Evolutionary conservation across 2,888 invertebrate species (phyloP).

Genomic region (Drosophila nr. medialis): DNA sequence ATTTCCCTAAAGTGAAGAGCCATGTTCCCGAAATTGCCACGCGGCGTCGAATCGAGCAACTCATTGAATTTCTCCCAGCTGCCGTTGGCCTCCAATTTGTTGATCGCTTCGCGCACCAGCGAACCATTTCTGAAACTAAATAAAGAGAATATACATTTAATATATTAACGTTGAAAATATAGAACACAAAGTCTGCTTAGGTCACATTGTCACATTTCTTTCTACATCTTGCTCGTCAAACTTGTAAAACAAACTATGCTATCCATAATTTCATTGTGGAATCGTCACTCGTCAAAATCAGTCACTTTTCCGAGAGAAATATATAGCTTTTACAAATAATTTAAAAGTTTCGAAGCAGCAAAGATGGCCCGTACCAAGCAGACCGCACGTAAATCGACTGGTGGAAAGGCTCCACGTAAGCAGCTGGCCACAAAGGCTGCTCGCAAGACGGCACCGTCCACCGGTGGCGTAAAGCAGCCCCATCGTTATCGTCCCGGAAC

Average conservation of each 20-base stretch:
- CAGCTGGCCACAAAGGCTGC: constrained; percentile 97
- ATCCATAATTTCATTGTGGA: constrained; percentile 31
- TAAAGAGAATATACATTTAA: no score
- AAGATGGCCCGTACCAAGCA: constrained; percentile 98
- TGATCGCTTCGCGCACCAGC: constrained; percentile 91
- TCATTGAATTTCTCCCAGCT: constrained; percentile 95
- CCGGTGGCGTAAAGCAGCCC: constrained; percentile 98
- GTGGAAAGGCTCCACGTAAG: constrained; percentile 98
- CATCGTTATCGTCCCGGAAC: constrained; percentile 99
- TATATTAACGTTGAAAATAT: no score
- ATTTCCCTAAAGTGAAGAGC: constrained; percentile 85
- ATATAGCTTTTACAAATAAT: not conserved
- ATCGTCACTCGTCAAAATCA: constrained; percentile 14
- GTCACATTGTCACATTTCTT: no score
- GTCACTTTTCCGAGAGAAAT: constrained; percentile 10
- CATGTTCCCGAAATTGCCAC: constrained; percentile 97
- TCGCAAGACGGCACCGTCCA: constrained; percentile 96
- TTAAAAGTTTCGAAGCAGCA: constrained; percentile 24
- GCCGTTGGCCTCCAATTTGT: constrained; percentile 90
- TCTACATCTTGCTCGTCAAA: not conserved
- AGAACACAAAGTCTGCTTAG: no score
- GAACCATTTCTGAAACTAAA: constrained; percentile 96
- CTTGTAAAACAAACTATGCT: not conserved
- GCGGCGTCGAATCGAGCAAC: constrained; percentile 91
- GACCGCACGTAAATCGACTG: constrained; percentile 98